Evolutionary conservation across 2,113 vertebrate genomes (phyloP).

Genomic region (Naja naja): DNA sequence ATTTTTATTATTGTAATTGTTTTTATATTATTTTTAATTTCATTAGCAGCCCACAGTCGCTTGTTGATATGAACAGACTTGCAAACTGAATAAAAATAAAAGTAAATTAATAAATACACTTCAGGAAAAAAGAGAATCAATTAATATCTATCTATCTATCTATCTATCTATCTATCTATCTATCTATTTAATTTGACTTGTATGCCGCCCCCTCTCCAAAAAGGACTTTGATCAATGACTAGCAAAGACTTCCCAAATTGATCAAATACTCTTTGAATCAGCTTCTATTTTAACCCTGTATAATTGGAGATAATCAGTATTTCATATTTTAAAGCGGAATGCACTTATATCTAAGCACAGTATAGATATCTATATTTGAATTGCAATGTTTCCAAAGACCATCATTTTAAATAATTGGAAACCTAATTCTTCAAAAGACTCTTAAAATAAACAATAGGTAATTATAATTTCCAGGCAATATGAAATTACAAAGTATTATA

Average conservation of each 20-base stretch:
- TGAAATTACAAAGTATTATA: background rate
- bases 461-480: background rate
- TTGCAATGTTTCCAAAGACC: background rate
- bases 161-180: too few species aligned
- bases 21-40: background rate
- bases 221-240: background rate
- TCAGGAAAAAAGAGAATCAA: background rate
- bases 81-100: background rate
- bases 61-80: background rate
- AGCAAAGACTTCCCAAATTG: background rate
- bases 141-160: background rate
- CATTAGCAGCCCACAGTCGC: background rate
- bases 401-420: background rate
- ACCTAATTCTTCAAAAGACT: background rate
- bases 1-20: background rate
- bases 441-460: background rate
- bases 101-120: background rate
- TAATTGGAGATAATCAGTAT: background rate
- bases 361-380: background rate
- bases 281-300: background rate
- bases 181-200: too few species aligned
- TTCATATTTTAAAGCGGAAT: background rate
- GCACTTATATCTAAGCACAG: background rate
- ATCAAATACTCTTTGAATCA: background rate
- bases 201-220: too few species aligned